phyloP scores from a whole-genome alignment of 2,113 vertebrate genomes.

The Lepus americanus region DNA sequence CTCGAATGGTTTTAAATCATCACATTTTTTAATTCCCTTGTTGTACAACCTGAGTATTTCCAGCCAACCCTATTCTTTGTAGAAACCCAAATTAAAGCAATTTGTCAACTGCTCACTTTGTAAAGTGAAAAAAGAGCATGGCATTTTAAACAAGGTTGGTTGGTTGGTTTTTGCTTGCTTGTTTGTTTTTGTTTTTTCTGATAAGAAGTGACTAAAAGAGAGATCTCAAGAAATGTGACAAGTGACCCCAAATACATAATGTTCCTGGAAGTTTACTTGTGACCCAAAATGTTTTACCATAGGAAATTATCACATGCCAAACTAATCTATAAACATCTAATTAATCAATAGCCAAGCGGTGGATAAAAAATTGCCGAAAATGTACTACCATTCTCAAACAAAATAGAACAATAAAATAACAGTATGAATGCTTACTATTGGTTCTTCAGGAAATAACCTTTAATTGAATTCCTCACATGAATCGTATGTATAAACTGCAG shows the following conservation, averaged over 20 bases:
- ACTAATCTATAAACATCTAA: neutral
- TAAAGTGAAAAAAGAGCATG: neutral
- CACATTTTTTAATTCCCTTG: neutral
- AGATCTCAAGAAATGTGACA: neutral
- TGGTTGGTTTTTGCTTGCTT: neutral
- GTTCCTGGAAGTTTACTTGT: neutral
- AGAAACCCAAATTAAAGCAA: neutral
- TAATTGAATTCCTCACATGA: constrained; percentile 37
- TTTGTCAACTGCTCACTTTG: constrained; percentile 12
- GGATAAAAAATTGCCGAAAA: constrained; percentile 38
- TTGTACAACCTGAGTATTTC: constrained; percentile 22
- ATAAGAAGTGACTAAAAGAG: constrained; percentile 33
- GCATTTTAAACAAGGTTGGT: constrained; percentile 5
- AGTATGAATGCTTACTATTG: constrained; percentile 41
- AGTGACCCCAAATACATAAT: neutral
- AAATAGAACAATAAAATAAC: constrained; percentile 4
- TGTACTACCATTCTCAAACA: constrained; percentile 6
- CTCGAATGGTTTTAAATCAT: neutral
- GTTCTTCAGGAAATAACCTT: constrained; percentile 36
- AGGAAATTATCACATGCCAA: constrained; percentile 3
- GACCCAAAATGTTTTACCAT: neutral
- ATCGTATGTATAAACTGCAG: neutral
- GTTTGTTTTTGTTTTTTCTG: neutral
- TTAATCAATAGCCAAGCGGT: neutral
- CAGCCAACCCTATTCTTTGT: neutral